These are phyloP conservation scores for Hyposoter dolosus DNA, from an alignment of 2,888 invertebrate genomes.

Conservation along the genomic window DNA sequence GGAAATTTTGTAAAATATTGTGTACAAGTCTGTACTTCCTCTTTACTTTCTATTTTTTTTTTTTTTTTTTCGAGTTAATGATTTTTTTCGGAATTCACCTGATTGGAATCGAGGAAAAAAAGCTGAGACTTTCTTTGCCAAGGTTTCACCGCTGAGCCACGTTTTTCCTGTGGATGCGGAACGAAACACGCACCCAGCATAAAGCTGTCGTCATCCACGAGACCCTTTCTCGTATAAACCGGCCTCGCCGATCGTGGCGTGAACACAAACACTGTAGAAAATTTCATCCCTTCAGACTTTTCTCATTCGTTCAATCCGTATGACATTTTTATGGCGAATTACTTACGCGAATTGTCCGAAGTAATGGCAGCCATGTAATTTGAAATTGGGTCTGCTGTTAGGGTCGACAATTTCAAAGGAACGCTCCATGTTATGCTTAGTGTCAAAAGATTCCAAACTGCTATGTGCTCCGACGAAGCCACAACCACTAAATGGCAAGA, in stretches of 20 bases:
- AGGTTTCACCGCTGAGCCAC: slow-evolving; percentile 73
- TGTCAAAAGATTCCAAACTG: slow-evolving; percentile 91
- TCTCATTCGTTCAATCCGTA: not conserved
- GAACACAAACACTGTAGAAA: slow-evolving; percentile 88
- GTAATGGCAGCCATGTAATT: slow-evolving; percentile 90
- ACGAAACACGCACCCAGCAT: slow-evolving; percentile 87
- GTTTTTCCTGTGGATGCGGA: slow-evolving; percentile 85
- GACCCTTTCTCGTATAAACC: slow-evolving; percentile 85
- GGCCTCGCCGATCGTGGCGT: slow-evolving; percentile 86
- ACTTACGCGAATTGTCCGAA: slow-evolving; percentile 88
- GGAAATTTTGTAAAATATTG: no score
- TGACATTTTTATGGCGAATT: slow-evolving; percentile 22
- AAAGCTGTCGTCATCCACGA: slow-evolving; percentile 84
- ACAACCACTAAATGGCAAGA: slow-evolving; percentile 87
- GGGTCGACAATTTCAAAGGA: slow-evolving; percentile 84
- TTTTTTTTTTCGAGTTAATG: no score
- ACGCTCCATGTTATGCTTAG: slow-evolving; percentile 90
- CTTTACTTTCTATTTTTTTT: no score
- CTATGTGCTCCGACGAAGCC: slow-evolving; percentile 87
- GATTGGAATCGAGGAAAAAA: slow-evolving; percentile 87
- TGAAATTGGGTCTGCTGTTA: slow-evolving; percentile 88
- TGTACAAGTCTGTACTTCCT: no score
- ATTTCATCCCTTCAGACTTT: not conserved
- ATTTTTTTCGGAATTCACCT: slow-evolving; percentile 83
- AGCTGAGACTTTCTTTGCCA: slow-evolving; percentile 89